These are phyloP conservation scores for Leuciscus waleckii DNA, from an alignment of 2,797 vertebrate species.

Conservation along the genomic window DNA sequence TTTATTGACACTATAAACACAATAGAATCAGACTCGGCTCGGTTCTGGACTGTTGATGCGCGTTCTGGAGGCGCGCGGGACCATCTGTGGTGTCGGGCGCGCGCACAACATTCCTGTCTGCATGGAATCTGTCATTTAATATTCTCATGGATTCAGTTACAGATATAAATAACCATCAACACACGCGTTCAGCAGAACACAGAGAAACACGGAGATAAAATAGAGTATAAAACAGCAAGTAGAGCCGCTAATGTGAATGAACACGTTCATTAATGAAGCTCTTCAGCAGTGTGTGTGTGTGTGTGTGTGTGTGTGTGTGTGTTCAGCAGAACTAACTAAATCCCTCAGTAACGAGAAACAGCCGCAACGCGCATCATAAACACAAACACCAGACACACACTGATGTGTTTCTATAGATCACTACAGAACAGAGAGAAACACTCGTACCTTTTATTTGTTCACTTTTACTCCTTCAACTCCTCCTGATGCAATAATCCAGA, in stretches of 20 bases:
- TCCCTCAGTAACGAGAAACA: not conserved
- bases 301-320: no score
- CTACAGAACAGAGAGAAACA: not conserved
- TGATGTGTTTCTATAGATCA: not conserved
- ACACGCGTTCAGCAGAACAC: not conserved
- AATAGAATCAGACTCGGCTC: not conserved
- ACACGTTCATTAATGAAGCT: not conserved
- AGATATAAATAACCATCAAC: slow-evolving; percentile 19
- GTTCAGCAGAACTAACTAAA: not conserved
- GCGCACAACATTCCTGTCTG: slow-evolving; percentile 34
- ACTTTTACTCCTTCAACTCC: not conserved
- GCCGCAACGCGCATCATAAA: not conserved
- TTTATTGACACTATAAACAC: not conserved
- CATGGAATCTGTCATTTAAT: slow-evolving; percentile 22
- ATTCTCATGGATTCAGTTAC: slow-evolving; percentile 6
- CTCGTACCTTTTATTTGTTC: not conserved
- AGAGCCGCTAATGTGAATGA: not conserved
- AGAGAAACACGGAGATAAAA: not conserved
- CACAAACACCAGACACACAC: not conserved
- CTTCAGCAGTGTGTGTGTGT: not conserved
- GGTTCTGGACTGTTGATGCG: not conserved
- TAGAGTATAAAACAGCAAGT: not conserved
- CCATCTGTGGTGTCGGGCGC: slow-evolving; percentile 27
- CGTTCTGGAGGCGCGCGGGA: not conserved
- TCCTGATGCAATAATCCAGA: not conserved